Conservation (phyloP, 2,113 vertebrate species). For the Prietella phreatophila region DNA sequence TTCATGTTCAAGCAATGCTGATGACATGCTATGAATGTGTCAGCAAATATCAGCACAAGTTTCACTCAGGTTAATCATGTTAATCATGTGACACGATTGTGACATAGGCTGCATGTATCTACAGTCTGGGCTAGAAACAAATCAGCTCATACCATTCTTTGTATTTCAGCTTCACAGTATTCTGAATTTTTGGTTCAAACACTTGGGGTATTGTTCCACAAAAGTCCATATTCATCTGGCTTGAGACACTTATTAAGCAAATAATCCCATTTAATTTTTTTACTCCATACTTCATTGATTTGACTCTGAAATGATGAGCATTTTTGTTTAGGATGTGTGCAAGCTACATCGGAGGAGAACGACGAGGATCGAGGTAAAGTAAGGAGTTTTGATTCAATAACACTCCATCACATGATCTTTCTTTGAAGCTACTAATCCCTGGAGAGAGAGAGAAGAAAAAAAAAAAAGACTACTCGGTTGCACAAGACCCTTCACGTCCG, state of each 20-base stretch:
- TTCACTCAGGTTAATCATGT: neutral
- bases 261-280: too few relatives aligned
- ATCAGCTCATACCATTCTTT: neutral
- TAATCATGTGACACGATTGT: neutral
- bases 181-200: neutral
- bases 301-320: too few relatives aligned
- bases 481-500: too few relatives aligned
- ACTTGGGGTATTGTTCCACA: neutral
- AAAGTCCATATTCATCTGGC: neutral
- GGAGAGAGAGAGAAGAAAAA: too few relatives aligned
- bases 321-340: too few relatives aligned
- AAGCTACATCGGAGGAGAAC: too few relatives aligned
- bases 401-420: too few relatives aligned
- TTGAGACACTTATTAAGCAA: neutral
- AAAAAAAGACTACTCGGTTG: too few relatives aligned
- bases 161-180: neutral
- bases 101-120: neutral
- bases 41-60: neutral
- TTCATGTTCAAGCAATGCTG: neutral
- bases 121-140: neutral
- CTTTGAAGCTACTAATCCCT: too few relatives aligned
- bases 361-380: too few relatives aligned
- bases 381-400: too few relatives aligned
- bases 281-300: too few relatives aligned
- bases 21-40: neutral